These are phyloP conservation scores for Silurus asotus DNA, from an alignment of 2,113 vertebrate genomes.

Conservation along the genomic window DNA sequence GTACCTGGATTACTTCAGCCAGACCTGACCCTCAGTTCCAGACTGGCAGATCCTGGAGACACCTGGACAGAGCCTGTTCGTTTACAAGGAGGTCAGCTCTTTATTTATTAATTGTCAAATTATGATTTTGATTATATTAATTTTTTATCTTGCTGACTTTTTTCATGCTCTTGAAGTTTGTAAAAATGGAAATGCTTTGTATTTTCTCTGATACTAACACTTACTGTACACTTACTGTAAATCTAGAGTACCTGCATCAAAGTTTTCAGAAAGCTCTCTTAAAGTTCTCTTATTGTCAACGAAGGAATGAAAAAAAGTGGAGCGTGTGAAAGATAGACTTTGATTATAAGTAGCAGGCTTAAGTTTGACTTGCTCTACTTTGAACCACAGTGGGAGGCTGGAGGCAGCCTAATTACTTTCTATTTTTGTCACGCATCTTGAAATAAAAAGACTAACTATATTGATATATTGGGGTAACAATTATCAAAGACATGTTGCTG, in stretches of 20 bases:
- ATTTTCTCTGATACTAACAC: not conserved
- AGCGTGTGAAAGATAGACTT: conserved; percentile 57
- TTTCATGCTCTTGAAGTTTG: not conserved
- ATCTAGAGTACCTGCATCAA: not conserved
- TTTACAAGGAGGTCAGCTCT: conserved; percentile 58
- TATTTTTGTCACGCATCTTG: conserved; percentile 64
- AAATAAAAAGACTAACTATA: conserved; percentile 51
- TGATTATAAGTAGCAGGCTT: conserved; percentile 56
- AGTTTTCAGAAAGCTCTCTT: not conserved
- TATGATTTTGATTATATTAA: not conserved
- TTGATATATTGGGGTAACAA: conserved; percentile 28
- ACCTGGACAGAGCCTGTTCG: conserved; percentile 67
- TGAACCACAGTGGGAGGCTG: conserved; percentile 65
- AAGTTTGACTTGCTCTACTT: conserved; percentile 63
- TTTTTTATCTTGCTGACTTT: not conserved
- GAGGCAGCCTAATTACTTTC: conserved; percentile 72
- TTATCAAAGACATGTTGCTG: not conserved
- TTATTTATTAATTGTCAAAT: not conserved
- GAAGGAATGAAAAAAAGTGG: conserved; percentile 49
- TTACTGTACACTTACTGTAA: not conserved
- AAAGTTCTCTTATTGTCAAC: conserved; percentile 53
- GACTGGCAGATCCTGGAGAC: conserved; percentile 8
- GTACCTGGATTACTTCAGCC: conserved; percentile 56
- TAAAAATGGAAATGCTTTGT: not conserved
- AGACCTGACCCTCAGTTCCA: conserved; percentile 61